phyloP scores from a whole-genome alignment of 2,113 vertebrate species.

The Hipposideros armiger region DNA sequence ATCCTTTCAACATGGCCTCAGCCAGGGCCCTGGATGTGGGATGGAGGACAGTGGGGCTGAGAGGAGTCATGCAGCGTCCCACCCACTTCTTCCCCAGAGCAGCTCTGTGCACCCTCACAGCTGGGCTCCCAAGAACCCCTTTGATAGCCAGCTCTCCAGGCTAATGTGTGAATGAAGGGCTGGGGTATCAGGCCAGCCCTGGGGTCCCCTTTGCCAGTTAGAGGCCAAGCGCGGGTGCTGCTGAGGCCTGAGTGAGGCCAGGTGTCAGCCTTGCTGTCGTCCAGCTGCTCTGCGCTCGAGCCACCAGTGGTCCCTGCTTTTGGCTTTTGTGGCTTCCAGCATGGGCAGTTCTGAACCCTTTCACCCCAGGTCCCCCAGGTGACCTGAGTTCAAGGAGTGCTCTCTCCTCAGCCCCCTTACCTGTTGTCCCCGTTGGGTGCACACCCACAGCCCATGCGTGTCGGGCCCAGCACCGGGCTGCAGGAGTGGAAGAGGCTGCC shows the following conservation, averaged over 20 bases:
- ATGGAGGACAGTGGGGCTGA: too few relatives aligned
- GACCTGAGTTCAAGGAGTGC: not conserved
- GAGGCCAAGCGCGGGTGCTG: not conserved
- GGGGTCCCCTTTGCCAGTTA: not conserved
- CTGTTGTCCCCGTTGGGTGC: not conserved
- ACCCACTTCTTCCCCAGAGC: not conserved
- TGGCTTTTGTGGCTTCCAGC: not conserved
- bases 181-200: not conserved
- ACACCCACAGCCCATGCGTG: accelerated
- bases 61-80: not conserved
- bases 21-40: not conserved
- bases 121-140: not conserved
- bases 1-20: not conserved
- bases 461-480: not conserved
- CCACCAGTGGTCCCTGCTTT: not conserved
- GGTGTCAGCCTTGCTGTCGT: not conserved
- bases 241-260: not conserved
- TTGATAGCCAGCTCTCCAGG: too few relatives aligned
- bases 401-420: not conserved
- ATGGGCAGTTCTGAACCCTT: too few relatives aligned
- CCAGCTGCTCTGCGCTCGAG: not conserved
- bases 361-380: not conserved
- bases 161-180: not conserved
- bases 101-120: not conserved
- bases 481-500: not conserved